Evolutionary conservation across 2,888 invertebrate species (phyloP).

Genomic region (Mycalesis mineus): DNA sequence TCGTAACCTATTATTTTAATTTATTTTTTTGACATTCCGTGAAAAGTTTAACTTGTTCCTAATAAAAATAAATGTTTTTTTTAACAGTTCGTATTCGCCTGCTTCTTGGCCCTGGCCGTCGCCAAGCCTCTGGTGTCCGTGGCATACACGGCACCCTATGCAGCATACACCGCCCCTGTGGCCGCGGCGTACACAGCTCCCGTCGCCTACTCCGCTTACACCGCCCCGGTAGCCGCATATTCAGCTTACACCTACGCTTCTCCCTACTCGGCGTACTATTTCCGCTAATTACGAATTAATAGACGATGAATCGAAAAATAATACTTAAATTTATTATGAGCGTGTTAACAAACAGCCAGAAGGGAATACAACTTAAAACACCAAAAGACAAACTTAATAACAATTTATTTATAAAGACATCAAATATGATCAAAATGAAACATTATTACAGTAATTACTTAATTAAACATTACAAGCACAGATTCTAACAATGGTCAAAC

Average conservation of each 20-base stretch:
- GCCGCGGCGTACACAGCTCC: constrained; percentile 46
- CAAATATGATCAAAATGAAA: too few species aligned
- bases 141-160: constrained; percentile 33
- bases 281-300: constrained; percentile 26
- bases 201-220: constrained; percentile 46
- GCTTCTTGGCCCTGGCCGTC: constrained; percentile 66
- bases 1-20: neutral
- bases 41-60: neutral
- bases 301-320: neutral
- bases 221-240: constrained; percentile 49
- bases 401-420: too few species aligned
- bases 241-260: constrained; percentile 39
- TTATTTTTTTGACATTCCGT: neutral
- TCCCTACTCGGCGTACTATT: constrained; percentile 36
- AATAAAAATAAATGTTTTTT: constrained; percentile 16
- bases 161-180: constrained; percentile 37
- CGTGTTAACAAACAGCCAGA: too few species aligned
- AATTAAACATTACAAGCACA: too few species aligned
- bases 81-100: constrained; percentile 66
- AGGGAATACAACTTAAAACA: too few species aligned
- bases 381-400: too few species aligned
- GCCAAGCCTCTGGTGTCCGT: constrained; percentile 54
- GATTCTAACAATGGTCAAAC: too few species aligned
- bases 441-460: too few species aligned
- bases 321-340: too few species aligned